Evolutionary conservation across 2,888 invertebrate genomes (phyloP), one percentile per base, ranked within the genome.

Genomic region (Augochlorella aurata): DNA sequence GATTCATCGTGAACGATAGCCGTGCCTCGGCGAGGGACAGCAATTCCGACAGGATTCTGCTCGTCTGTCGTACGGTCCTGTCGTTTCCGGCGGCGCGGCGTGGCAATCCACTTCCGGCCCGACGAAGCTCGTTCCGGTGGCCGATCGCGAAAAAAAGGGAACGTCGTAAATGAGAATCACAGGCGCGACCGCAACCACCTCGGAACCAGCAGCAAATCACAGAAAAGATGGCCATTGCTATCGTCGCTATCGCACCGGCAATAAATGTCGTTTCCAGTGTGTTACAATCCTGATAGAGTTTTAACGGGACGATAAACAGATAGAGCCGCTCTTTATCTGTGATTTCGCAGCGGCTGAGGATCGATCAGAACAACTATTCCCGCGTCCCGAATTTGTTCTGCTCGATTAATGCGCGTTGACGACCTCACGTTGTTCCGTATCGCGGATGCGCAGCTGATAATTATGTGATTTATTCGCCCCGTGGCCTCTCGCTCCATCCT

Each of bases 261-360:
- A 91, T 92, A 91, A 92, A 92, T 88, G 90, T 85, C 81, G 88
- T 85, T 89, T 88, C 87, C 89, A 82, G 83, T 79, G 85, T 88
- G 89, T 89, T 90, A 90, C 89, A 87, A 85, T 81, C 79, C 83
- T 88, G 90, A 90, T 91, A 91, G 90, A 91, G 84, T 90, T 90
- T 90, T 90, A 89, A 91, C 87, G 86, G 86, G 77, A 81, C 86
- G 88, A 90, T 74, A 82, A 83, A 83, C 79, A 76, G 67, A 52
- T 72, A 72, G 66, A 21, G 45, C 16, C 70, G 50, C 50, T 63
- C 14, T 71, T 8, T 71, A 66, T 63, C 67, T 50, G 54, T 74
- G 65, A 83, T 81, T 81, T 78, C 68, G 65, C 69, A 24, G 65
- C 14, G 67, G 14, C 52, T 49, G 67, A 81, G 70, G 44, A 77